Evolutionary conservation across 2,797 vertebrate species (phyloP).

Genomic region (Tolypeutes matacus): DNA sequence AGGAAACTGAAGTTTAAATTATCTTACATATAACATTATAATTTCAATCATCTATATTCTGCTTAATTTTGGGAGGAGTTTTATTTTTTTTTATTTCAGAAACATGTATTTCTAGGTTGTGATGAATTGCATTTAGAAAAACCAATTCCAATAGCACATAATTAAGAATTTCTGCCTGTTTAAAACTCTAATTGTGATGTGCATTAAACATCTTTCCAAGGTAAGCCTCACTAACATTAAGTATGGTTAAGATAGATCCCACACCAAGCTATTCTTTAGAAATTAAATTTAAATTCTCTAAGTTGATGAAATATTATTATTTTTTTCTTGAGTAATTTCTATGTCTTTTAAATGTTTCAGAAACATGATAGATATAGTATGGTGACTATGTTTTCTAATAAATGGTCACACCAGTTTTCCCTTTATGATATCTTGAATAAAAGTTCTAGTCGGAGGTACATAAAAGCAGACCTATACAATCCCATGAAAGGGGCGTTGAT

Average conservation of each 20-base stretch:
- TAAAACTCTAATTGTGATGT: background rate
- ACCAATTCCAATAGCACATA: rapidly evolving
- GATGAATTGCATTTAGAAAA: background rate
- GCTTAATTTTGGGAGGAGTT: background rate
- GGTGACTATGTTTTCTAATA: slow-evolving; percentile 66
- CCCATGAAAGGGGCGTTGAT: slow-evolving; percentile 71
- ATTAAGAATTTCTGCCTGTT: background rate
- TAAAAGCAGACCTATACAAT: slow-evolving; percentile 58
- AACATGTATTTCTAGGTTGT: background rate
- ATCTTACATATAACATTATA: background rate
- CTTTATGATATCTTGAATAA: slow-evolving; percentile 78
- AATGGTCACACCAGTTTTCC: slow-evolving; percentile 63
- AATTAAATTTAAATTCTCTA: background rate
- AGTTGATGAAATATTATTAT: background rate
- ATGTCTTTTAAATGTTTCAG: background rate
- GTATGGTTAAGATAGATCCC: background rate
- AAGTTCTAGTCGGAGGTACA: slow-evolving; percentile 67
- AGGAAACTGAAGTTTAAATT: background rate
- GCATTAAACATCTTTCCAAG: background rate
- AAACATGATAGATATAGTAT: background rate
- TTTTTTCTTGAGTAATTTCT: slow-evolving; percentile 24
- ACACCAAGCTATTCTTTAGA: background rate
- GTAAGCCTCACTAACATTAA: background rate
- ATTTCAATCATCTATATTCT: background rate
- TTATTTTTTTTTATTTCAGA: background rate